Percentiles rank a stretch among this genome's conserved stretches.
Conservation (phyloP, 1,140 invertebrate species). For the Zaprionus kolodkinae region DNA sequence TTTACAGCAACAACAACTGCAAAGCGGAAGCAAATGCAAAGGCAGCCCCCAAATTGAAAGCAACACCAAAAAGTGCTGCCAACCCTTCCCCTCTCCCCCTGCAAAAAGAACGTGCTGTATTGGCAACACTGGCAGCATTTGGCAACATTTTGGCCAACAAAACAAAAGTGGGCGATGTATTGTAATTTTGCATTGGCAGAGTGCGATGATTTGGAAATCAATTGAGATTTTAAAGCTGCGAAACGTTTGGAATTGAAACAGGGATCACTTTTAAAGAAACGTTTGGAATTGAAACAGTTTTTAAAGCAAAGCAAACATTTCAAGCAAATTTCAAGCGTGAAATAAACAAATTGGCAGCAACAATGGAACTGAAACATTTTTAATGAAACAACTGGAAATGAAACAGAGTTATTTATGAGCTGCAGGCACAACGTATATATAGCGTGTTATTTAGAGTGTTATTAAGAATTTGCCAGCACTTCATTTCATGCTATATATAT, state of each 20-base stretch:
- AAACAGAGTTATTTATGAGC: background rate
- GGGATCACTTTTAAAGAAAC: too few species aligned
- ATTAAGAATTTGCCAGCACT: background rate
- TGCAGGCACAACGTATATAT: background rate
- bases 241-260: too few species aligned
- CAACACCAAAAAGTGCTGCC: constrained; percentile 73
- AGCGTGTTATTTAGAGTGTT: background rate
- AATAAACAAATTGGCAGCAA: background rate
- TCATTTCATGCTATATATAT: background rate
- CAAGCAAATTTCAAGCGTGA: too few species aligned
- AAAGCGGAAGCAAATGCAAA: constrained; percentile 62
- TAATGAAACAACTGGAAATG: background rate
- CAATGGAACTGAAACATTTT: background rate
- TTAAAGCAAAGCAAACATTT: background rate
- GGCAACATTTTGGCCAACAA: background rate
- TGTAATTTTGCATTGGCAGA: constrained; percentile 37
- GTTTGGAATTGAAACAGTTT: background rate
- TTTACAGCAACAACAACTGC: constrained; percentile 52
- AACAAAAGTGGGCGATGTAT: constrained; percentile 31
- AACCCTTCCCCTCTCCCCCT: background rate
- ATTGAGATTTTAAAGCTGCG: too few species aligned
- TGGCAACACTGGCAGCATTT: constrained; percentile 13
- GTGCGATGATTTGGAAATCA: background rate
- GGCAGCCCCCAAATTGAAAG: constrained; percentile 70
- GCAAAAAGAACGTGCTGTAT: constrained; percentile 13